Evolutionary conservation across 2,888 invertebrate genomes (phyloP).

Genomic region (Acanthosepion lycidas): DNA sequence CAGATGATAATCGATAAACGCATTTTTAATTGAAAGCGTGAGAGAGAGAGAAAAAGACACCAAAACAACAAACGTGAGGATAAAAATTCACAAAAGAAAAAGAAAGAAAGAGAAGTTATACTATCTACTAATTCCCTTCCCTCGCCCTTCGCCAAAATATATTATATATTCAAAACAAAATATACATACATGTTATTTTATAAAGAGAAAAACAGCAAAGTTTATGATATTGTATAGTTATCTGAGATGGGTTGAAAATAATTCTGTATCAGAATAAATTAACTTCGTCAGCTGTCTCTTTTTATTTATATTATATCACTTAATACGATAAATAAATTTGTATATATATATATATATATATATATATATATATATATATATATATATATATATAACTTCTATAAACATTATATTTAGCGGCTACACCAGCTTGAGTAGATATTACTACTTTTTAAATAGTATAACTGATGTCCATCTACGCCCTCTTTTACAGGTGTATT

Average conservation of each 20-base stretch:
- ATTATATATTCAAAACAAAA: not conserved
- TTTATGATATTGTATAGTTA: no score
- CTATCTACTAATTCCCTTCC: not conserved
- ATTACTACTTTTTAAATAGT: no score
- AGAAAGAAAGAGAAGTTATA: not conserved
- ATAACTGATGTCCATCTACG: no score
- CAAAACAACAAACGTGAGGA: not conserved
- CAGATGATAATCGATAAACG: not conserved
- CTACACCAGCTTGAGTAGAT: no score
- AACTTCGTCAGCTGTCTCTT: no score
- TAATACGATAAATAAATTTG: not conserved
- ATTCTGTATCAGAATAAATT: no score
- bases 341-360: not conserved
- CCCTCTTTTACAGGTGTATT: no score
- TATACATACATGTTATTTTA: not conserved
- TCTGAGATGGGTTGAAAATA: no score
- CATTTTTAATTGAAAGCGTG: not conserved
- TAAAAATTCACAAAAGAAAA: not conserved
- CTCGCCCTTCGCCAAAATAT: not conserved
- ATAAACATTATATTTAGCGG: not conserved
- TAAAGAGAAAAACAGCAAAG: not conserved
- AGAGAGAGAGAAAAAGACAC: not conserved
- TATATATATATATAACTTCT: not conserved
- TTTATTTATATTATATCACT: no score
- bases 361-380: not conserved